Evolutionary conservation across 2,797 vertebrate genomes (phyloP).

Genomic region (Galagoides demidoff): DNA sequence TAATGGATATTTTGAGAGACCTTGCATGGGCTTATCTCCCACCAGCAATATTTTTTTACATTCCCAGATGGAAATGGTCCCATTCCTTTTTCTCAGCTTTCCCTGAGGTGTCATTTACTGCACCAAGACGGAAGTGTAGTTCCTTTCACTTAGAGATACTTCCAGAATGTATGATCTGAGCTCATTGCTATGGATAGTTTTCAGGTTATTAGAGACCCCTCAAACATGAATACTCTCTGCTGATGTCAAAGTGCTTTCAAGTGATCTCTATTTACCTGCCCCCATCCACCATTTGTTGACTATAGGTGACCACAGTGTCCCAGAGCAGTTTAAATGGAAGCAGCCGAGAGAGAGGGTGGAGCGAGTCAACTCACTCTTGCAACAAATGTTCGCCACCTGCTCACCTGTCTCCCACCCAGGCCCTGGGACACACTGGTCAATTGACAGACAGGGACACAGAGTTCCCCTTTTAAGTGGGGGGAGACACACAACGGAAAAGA

Average conservation of each 20-base stretch:
- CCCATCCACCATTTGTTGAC: conserved; percentile 23
- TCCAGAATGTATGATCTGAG: conserved; percentile 37
- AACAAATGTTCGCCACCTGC: neutral
- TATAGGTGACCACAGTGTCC: neutral
- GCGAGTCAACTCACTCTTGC: neutral
- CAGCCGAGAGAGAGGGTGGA: neutral
- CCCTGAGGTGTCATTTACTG: conserved; percentile 36
- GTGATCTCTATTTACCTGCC: neutral
- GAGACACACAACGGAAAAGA: neutral
- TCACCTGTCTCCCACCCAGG: neutral
- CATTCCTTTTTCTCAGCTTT: conserved; percentile 43
- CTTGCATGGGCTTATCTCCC: neutral
- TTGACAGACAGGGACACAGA: neutral
- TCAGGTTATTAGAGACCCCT: conserved; percentile 42
- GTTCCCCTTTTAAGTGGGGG: neutral
- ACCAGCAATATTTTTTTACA: neutral
- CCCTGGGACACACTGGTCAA: neutral
- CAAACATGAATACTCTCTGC: conserved; percentile 4
- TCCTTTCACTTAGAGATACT: neutral
- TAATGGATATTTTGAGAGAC: neutral
- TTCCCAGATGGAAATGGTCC: neutral
- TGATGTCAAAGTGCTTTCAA: conserved; percentile 13
- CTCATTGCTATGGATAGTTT: neutral
- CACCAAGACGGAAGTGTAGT: neutral
- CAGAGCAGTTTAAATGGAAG: neutral